Base-by-base conservation (phyloP, 2,888 invertebrate genomes). In the Hyppa rectilinea region DNA sequence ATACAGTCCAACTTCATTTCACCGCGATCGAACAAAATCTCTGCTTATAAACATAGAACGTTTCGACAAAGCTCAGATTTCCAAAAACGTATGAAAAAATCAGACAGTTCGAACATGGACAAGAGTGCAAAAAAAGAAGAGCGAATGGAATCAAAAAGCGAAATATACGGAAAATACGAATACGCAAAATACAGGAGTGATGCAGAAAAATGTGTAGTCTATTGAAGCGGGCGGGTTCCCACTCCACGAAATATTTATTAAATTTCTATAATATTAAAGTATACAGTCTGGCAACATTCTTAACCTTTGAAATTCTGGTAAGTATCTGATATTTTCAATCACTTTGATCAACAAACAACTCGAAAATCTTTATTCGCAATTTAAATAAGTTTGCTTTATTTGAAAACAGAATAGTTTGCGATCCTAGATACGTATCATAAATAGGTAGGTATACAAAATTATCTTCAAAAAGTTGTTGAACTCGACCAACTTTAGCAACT, bases 381-480 rank as follows among this genome's bases (percentile, higher is more conserved):
- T 79, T 69, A 61, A 76, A 83, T 68, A 70, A 80, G 31, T 45
- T 72, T 38, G 58, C n/a, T 71, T 60, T 75, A 50, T 71, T 69
- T 59, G 20, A 38, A 65, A 82, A 63, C 58, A 50, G 64, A 80
- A 82, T 74, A 74, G 60, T 80, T 84, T 61, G 45, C 59, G 62
- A 55, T 53, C 63, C 29, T 31, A 50, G 45, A 59, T 67, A 66
- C 38, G 59, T 71, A 69, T n/a, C n/a, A n/a, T n/a, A n/a, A n/a
- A n/a, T 31, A 50, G 45, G 56, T 67, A 66, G 43, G 59, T 71
- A 69, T 36, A 65, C 60, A 61, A 78, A 73, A 75, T 71, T 72
- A 64, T 68, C 43, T 70, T 58, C 12, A 1, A 23, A 68, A 52
- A 75, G 80, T 82, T 78, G 63, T 78, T 82, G 80, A 83, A 80